These are phyloP conservation scores for Junonia oenone DNA, from an alignment of 2,888 invertebrate species.

Conservation along the genomic window DNA sequence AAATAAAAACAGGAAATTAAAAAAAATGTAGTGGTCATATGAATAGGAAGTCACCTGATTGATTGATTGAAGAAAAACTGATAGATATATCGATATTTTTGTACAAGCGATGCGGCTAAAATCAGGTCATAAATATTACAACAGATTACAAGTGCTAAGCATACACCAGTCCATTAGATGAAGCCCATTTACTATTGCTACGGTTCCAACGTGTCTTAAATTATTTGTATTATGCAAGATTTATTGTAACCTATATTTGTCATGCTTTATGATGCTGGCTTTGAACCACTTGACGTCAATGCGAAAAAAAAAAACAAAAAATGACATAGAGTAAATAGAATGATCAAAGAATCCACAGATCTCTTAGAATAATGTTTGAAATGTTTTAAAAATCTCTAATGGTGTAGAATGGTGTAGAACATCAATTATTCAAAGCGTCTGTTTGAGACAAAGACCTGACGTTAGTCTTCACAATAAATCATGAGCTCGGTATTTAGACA, in stretches of 20 bases:
- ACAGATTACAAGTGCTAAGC: neutral
- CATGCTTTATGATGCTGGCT: neutral
- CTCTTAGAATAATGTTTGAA: conserved; percentile 28
- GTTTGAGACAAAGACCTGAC: conserved; percentile 20
- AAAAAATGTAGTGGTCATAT: no score
- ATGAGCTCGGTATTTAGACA: conserved; percentile 30
- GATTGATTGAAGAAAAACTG: no score
- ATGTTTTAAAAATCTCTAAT: conserved; percentile 30
- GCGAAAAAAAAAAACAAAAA: conserved; percentile 3
- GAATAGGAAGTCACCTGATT: no score
- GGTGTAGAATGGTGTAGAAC: conserved; percentile 24
- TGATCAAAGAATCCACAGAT: conserved; percentile 20
- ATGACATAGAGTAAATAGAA: conserved; percentile 12
- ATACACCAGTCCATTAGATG: neutral
- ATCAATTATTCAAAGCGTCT: conserved; percentile 32
- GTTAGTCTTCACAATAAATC: conserved; percentile 32
- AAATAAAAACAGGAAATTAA: no score
- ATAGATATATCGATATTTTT: no score
- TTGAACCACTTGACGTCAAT: conserved; percentile 7
- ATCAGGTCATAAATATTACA: neutral
- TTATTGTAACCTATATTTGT: neutral
- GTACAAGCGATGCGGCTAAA: no score
- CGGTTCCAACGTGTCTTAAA: neutral
- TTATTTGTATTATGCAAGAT: neutral
- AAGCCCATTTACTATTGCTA: neutral